Evolutionary conservation across 2,888 invertebrate species (phyloP).

Genomic region (Heliconius charithonia): DNA sequence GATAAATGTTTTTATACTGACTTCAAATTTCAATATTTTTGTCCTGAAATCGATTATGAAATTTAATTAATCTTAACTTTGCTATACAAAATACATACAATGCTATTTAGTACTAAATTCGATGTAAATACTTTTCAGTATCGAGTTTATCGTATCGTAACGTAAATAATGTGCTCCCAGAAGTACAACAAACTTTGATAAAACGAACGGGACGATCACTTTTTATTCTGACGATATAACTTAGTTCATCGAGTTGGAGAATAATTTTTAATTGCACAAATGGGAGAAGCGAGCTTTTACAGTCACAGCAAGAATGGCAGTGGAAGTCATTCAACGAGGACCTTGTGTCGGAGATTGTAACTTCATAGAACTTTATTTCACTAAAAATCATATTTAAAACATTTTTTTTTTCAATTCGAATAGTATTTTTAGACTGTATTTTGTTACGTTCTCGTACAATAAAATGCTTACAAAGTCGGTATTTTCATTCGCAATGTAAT

Average conservation of each 20-base stretch:
- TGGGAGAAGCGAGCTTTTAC: constrained; percentile 35
- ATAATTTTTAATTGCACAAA: constrained; percentile 44
- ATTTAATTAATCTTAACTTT: background rate
- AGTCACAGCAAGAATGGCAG: constrained; percentile 32
- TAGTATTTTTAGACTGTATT: constrained; percentile 25
- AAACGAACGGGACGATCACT: constrained; percentile 21
- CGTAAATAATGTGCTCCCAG: constrained; percentile 32
- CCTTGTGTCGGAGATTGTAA: constrained; percentile 13
- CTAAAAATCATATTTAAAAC: constrained; percentile 28
- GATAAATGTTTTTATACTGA: too few species aligned
- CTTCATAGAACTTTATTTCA: constrained; percentile 10
- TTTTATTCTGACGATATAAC: constrained; percentile 38
- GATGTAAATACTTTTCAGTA: background rate
- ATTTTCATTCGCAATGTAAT: background rate
- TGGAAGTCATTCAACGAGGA: constrained; percentile 30
- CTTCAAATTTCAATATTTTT: background rate
- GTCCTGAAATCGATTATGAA: background rate
- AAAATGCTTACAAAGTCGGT: background rate
- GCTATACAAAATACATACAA: background rate
- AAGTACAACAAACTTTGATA: constrained; percentile 34
- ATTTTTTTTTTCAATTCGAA: constrained; percentile 28
- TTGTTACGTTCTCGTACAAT: constrained; percentile 13
- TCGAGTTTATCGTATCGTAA: constrained; percentile 25
- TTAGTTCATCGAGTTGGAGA: constrained; percentile 29
- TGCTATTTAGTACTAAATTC: background rate